Conservation (phyloP, 2,113 vertebrate genomes). For the Struthidea cinerea region DNA sequence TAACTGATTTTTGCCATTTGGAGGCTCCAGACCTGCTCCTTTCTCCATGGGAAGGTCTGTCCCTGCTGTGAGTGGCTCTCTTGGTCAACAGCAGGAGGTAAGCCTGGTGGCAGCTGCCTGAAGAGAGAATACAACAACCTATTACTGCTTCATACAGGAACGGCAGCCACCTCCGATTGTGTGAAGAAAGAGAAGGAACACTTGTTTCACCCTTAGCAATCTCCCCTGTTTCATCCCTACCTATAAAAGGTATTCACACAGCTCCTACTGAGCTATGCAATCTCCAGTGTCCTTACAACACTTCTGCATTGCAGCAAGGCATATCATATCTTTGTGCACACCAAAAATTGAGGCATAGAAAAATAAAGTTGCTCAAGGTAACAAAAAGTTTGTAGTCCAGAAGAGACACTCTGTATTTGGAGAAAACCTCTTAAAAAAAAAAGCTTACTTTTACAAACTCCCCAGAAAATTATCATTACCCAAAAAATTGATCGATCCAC, state of each 20-base stretch:
- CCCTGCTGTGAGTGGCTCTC: slow-evolving; percentile 26
- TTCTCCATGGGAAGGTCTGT: slow-evolving; percentile 1
- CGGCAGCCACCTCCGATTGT: not conserved
- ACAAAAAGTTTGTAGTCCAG: not conserved
- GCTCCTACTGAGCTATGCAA: not conserved
- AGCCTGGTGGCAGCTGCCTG: slow-evolving; percentile 22
- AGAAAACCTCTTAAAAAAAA: not conserved
- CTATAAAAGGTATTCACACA: not conserved
- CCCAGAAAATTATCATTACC: not conserved
- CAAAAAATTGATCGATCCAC: accelerated
- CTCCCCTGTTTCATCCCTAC: slow-evolving; percentile 3
- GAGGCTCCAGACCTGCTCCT: not conserved
- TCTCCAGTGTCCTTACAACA: not conserved
- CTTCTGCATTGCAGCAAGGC: not conserved
- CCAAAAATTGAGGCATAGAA: not conserved
- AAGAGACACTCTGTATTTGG: not conserved
- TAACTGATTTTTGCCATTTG: slow-evolving; percentile 12
- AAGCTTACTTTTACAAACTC: not conserved
- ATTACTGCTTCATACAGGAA: slow-evolving; percentile 18
- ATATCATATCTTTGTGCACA: not conserved
- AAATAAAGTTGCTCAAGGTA: not conserved
- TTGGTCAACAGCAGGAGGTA: slow-evolving; percentile 46
- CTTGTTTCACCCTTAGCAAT: slow-evolving; percentile 26
- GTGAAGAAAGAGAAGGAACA: slow-evolving; percentile 21
- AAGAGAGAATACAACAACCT: slow-evolving; percentile 34